Base-by-base conservation (phyloP, 2,797 vertebrate genomes). In the Holocentrus rufus region DNA sequence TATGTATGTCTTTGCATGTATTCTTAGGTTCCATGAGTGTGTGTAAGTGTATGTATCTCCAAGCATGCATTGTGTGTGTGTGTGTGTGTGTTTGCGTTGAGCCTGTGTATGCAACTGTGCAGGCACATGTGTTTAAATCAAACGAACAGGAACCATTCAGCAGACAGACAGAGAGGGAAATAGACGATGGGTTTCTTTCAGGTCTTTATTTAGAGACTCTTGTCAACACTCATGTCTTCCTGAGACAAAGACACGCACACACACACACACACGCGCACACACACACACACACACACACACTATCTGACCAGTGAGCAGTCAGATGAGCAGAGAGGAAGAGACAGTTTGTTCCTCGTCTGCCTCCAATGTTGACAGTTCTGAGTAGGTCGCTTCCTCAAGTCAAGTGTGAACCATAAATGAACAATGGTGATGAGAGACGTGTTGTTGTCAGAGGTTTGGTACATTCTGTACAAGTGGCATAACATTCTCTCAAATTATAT, bases 151-250 rank as follows among this genome's bases (percentile, higher is more conserved):
- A 49, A 49, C 18, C 7, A 20, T 49, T 49, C 0, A 2, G 15
- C 69, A 52, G 49, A 65, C 65, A 64, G 59, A 64, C 64, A 36
- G 30, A 63, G 20, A 22, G 50, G 65, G 72, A 84, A 80, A 65
- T 52, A 23, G 59, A 77, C 2, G 30, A 14, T 3, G 54, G 52
- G 59, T 59, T 85, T 83, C 63, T 65, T 74, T 30, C 54, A 15
- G 44, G 31, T 52, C 34, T 81, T 82, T 83, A 74, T 88, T 86
- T 76, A 30, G 25, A 77, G 65, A 63, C 42, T 64, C 7, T 2
- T 30, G 56, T 64, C 22, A 64, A 75, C 58, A 75, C 47, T 11
- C 18, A 3, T 5, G 54, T 72, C 61, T 76, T 47, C 42, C 30
- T 4, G 1, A 36, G 44, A 13, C 57, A 59, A 31, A 59, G 3